phyloP scores from a whole-genome alignment of 2,113 vertebrate species.

The Macquaria australasica region DNA sequence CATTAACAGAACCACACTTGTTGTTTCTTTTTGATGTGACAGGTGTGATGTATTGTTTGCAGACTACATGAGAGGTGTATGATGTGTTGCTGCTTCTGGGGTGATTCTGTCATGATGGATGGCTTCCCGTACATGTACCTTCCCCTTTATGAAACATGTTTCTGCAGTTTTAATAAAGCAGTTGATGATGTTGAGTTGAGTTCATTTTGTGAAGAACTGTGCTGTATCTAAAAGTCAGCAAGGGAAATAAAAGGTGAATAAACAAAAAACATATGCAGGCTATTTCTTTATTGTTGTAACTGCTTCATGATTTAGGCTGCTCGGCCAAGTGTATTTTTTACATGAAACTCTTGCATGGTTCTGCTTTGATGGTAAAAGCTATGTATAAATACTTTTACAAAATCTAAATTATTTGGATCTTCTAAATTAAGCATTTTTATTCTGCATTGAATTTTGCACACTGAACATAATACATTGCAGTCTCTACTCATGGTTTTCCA shows the following conservation, averaged over 20 bases:
- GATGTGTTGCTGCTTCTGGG: slow-evolving; percentile 13
- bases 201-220: slow-evolving; percentile 8
- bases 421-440: not conserved
- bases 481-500: slow-evolving; percentile 2
- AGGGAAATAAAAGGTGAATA: slow-evolving; percentile 28
- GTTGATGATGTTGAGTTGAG: not conserved
- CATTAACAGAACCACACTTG: slow-evolving; percentile 40
- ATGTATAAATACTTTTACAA: not conserved
- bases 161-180: slow-evolving; percentile 30
- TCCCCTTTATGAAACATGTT: slow-evolving; percentile 1
- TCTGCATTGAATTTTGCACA: not conserved
- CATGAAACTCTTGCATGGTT: not conserved
- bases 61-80: slow-evolving; percentile 10
- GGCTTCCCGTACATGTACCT: not conserved
- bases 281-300: not conserved
- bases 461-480: not conserved
- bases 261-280: not conserved
- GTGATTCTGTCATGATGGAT: slow-evolving; percentile 20
- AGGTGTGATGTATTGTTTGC: slow-evolving; percentile 38
- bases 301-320: not conserved
- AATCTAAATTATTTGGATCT: not conserved
- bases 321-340: not conserved
- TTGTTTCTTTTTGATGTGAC: slow-evolving; percentile 47
- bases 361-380: not conserved
- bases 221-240: not conserved